phyloP scores from a whole-genome alignment of 1,140 invertebrate genomes.

The Antheraea mylitta region DNA sequence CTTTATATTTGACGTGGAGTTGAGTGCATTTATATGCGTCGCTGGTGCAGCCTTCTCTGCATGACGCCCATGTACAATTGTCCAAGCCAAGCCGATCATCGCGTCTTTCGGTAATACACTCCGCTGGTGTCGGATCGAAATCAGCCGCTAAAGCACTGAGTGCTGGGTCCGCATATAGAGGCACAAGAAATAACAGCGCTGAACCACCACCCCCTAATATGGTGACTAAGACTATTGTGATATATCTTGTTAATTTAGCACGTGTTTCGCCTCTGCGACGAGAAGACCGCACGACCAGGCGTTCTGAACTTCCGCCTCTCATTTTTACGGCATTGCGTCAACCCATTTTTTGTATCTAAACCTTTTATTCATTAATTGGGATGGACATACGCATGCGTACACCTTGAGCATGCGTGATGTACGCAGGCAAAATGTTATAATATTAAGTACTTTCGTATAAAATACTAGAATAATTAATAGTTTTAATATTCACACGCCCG shows the following conservation, averaged over 20 bases:
- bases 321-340: conserved; percentile 77
- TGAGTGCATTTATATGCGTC: conserved; percentile 92
- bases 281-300: conserved; percentile 84
- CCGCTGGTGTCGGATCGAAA: conserved; percentile 88
- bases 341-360: conserved; percentile 54
- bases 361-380: conserved; percentile 41
- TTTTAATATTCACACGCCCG: too few species aligned
- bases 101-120: conserved; percentile 87
- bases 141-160: conserved; percentile 91
- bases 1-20: conserved; percentile 89
- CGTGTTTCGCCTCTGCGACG: conserved; percentile 83
- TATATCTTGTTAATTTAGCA: conserved; percentile 88
- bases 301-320: conserved; percentile 91
- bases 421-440: too few species aligned
- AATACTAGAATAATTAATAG: too few species aligned
- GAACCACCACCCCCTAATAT: conserved; percentile 89
- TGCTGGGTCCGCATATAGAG: conserved; percentile 94
- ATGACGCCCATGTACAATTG: conserved; percentile 93
- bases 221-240: conserved; percentile 87
- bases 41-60: conserved; percentile 92
- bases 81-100: conserved; percentile 88
- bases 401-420: conserved; percentile 35
- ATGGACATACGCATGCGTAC: conserved; percentile 51
- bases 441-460: too few species aligned
- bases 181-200: conserved; percentile 91